Evolutionary conservation across 2,113 vertebrate genomes (phyloP), one percentile per base, ranked within the genome.

Genomic region (Oncorhynchus kisutch): DNA sequence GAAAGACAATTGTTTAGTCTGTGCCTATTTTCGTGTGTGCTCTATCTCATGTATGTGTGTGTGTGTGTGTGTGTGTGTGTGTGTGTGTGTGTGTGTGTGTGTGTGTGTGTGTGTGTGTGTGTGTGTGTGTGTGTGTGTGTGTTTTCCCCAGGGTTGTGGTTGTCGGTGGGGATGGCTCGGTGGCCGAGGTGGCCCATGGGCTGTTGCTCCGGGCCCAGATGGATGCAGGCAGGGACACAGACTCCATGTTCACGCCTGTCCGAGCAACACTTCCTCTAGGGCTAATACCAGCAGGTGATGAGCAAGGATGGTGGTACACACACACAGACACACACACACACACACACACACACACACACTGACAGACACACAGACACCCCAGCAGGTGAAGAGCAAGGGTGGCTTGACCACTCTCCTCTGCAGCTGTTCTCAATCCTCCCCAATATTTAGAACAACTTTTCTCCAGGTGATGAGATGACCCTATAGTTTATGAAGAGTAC

Each of bases 211-310:
- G 95, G 91, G 96, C 97, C 84, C 98, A 98, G 91, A 94, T 94
- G 80, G 96, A 95, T 76, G 94, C 95, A 49, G 93, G 94, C 66
- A 91, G 90, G 76, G 89, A 94, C 65, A 79, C 86, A 82, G 89
- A 93, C 78, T 82, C 73, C 62, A 68, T 89, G 77, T 87, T 87
- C 78, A 85, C 25, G 31, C 96, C 96, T 67, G 93, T 93, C 72
- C 91, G 78, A 92, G 91, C 96, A 68, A 73, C 87, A 0, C 74
- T 98, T 78, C 97, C 97, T 25, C 95, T 99, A 24, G 97, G 97
- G 72, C 92, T 99, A 59, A 97, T 99, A 89, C 96, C 98, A 91
- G 96, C 96, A 92, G 98, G 98, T 96, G 89, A 95, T 94, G 54
- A 39, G 29, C 22, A 54, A 48, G 25, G 25, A 25, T 25, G 25